These are phyloP conservation scores for Amazona vittata DNA, from an alignment of 2,113 vertebrate species.

Conservation along the genomic window DNA sequence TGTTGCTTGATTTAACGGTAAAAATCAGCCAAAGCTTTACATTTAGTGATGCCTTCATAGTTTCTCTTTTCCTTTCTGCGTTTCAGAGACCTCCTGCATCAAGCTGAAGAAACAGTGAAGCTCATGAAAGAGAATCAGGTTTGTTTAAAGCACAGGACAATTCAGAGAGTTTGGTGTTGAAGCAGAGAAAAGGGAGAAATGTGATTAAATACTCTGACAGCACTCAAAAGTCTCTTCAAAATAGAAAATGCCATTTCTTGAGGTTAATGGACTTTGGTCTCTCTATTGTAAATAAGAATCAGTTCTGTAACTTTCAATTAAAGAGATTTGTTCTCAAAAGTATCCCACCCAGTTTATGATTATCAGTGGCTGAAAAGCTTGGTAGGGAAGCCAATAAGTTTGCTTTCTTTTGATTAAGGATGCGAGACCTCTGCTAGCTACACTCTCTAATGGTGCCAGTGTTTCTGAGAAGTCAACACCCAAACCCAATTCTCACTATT, in stretches of 20 bases:
- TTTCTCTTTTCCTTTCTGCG: background rate
- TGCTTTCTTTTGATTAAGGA: background rate
- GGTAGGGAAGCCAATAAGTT: background rate
- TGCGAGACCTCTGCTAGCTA: background rate
- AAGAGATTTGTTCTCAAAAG: background rate
- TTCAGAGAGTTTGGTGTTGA: background rate
- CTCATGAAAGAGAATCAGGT: constrained; percentile 72
- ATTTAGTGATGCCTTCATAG: background rate
- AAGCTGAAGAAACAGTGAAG: constrained; percentile 69
- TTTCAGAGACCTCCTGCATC: constrained; percentile 66
- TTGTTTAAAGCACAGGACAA: constrained; percentile 17
- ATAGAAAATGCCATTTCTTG: background rate
- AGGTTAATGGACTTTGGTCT: background rate
- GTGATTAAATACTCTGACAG: background rate
- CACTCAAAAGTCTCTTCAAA: background rate
- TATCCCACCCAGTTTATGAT: background rate
- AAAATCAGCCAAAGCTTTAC: background rate
- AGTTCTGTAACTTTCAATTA: background rate
- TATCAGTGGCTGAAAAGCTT: background rate
- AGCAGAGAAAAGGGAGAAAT: background rate
- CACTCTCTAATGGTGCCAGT: background rate
- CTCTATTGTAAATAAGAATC: background rate
- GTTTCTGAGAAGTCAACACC: constrained; percentile 12
- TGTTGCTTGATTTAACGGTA: background rate
- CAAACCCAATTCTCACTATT: constrained; percentile 4